A percentile compares a stretch with the other conserved stretches of the same genome.
Evolutionary conservation across 2,113 vertebrate genomes (phyloP).

Genomic region (Vireo altiloquus): DNA sequence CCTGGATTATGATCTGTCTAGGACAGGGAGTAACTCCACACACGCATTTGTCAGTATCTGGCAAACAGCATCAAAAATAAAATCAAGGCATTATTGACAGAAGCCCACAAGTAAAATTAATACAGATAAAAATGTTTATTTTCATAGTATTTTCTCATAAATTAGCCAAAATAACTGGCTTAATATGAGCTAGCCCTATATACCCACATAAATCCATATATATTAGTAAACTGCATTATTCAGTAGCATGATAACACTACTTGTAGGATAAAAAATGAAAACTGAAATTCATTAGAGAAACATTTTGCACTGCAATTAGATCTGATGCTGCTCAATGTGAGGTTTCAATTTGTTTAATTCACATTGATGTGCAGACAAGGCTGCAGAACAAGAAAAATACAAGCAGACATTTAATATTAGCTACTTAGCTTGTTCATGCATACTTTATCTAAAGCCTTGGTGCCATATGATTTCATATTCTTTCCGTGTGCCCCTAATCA

Average conservation of each 20-base stretch:
- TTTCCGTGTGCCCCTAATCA: background rate
- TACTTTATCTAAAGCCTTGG: background rate
- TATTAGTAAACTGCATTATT: background rate
- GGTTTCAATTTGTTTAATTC: background rate
- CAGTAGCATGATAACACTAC: background rate
- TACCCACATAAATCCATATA: background rate
- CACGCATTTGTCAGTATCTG: background rate
- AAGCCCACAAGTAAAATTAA: background rate
- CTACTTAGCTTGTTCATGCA: background rate
- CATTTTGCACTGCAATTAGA: background rate
- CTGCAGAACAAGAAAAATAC: background rate
- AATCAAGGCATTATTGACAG: background rate
- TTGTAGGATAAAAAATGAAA: background rate
- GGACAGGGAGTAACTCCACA: background rate
- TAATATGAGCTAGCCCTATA: background rate
- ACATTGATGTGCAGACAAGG: background rate
- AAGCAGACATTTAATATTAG: background rate
- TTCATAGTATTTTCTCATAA: background rate
- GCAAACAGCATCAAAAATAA: background rate
- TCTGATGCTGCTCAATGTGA: background rate
- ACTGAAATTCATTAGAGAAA: background rate
- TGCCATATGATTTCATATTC: background rate
- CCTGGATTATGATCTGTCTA: background rate
- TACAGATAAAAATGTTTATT: background rate
- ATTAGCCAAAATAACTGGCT: background rate